A percentile compares a stretch with the other conserved stretches of the same genome.
phyloP scores from a whole-genome alignment of 2,797 vertebrate genomes.

The Hyperoplus immaculatus region DNA sequence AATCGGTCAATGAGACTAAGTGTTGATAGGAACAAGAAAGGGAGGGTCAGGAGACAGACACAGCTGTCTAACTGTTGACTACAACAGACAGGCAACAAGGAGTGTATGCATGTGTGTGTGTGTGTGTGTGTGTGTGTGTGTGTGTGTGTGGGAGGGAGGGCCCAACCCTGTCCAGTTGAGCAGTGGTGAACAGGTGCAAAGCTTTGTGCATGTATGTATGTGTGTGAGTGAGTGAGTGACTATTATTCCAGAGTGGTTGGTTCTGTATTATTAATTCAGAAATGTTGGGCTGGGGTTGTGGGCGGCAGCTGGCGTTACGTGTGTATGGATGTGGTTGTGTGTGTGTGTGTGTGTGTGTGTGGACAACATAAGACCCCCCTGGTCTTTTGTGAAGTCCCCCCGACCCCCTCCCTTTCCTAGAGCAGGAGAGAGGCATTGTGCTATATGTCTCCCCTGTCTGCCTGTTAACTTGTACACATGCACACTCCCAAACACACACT shows the following conservation, averaged over 20 bases:
- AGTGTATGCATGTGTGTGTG: constrained; percentile 18
- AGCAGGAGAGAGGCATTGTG: constrained; percentile 63
- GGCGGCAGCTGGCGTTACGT: constrained; percentile 78
- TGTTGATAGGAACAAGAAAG: constrained; percentile 65
- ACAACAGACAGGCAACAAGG: constrained; percentile 55
- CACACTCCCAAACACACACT: constrained; percentile 24
- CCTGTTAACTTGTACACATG: constrained; percentile 60
- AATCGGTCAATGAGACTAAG: constrained; percentile 67
- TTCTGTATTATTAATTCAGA: constrained; percentile 89
- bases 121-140: constrained; percentile 28
- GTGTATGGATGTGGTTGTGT: constrained; percentile 54
- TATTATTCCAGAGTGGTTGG: constrained; percentile 85
- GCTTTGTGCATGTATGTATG: constrained; percentile 68
- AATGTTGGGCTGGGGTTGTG: constrained; percentile 75
- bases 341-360: constrained; percentile 35
- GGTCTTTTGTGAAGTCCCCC: constrained; percentile 70
- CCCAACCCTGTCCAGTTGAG: constrained; percentile 73
- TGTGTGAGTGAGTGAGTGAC: constrained; percentile 60
- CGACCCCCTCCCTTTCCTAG: constrained; percentile 15
- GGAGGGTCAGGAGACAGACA: constrained; percentile 71
- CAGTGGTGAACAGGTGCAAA: constrained; percentile 84
- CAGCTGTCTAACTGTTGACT: constrained; percentile 80
- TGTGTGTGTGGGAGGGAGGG: constrained; percentile 38
- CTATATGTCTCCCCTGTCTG: constrained; percentile 47
- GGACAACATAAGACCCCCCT: constrained; percentile 65